Conservation (phyloP, 2,113 vertebrate genomes). For the Odontophorus gujanensis region DNA sequence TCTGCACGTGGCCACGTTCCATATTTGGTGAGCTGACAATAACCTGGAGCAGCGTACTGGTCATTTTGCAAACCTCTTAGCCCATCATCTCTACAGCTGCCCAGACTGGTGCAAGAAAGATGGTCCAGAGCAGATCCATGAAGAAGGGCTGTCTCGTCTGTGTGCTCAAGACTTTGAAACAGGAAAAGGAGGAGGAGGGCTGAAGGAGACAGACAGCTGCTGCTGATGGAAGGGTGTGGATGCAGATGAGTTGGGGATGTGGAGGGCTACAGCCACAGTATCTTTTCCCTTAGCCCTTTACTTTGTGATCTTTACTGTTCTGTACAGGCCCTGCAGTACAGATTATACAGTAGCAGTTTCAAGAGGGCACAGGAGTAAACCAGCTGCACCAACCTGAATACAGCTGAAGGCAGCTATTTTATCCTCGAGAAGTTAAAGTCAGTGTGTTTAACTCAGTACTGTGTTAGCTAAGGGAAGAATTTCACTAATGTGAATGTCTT, state of each 20-base stretch:
- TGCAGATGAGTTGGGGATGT: neutral
- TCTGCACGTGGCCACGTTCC: neutral
- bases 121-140: neutral
- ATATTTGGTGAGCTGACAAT: neutral
- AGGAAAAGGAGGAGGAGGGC: neutral
- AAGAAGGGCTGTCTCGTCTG: neutral
- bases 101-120: neutral
- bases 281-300: neutral
- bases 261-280: neutral
- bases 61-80: neutral
- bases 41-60: neutral
- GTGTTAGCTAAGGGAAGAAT: neutral
- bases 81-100: neutral
- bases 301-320: neutral
- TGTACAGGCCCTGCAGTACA: neutral
- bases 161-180: neutral
- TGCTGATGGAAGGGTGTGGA: neutral
- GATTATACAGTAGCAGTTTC: neutral
- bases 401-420: conserved; percentile 1
- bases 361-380: neutral
- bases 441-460: neutral
- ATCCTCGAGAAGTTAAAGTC: conserved; percentile 15
- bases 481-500: neutral
- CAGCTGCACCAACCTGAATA: neutral
- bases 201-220: neutral